phyloP scores from a whole-genome alignment of 2,888 invertebrate species.

The Aporophyla nigra region DNA sequence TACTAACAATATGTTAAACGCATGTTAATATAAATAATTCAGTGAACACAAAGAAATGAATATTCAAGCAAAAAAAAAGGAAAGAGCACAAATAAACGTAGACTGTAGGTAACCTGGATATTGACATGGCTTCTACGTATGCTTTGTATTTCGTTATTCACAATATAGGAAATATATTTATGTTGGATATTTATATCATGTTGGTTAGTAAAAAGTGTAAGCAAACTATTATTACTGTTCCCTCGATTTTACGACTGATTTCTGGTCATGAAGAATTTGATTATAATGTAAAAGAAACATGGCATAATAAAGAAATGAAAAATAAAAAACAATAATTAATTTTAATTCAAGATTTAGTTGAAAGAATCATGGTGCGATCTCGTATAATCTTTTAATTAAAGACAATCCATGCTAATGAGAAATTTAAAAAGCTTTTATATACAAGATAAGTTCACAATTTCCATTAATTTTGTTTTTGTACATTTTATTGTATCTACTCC shows the following conservation, averaged over 20 bases:
- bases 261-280: too few relatives aligned
- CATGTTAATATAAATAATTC: not conserved
- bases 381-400: too few relatives aligned
- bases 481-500: too few relatives aligned
- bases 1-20: not conserved
- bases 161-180: constrained; percentile 15
- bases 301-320: not conserved
- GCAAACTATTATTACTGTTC: not conserved
- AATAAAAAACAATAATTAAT: too few relatives aligned
- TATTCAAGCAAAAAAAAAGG: not conserved
- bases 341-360: not conserved
- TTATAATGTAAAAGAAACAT: not conserved
- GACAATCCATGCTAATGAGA: too few relatives aligned
- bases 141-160: constrained; percentile 18
- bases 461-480: too few relatives aligned
- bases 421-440: too few relatives aligned
- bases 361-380: too few relatives aligned
- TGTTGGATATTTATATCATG: not conserved
- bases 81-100: not conserved
- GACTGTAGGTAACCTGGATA: too few relatives aligned
- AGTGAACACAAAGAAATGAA: not conserved
- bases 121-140: constrained; percentile 19
- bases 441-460: too few relatives aligned
- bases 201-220: not conserved
- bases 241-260: too few relatives aligned